Percentiles rank a stretch among this genome's conserved stretches.
Evolutionary conservation across 1,140 invertebrate species (phyloP).

Genomic region (Drosophila ironensis): DNA sequence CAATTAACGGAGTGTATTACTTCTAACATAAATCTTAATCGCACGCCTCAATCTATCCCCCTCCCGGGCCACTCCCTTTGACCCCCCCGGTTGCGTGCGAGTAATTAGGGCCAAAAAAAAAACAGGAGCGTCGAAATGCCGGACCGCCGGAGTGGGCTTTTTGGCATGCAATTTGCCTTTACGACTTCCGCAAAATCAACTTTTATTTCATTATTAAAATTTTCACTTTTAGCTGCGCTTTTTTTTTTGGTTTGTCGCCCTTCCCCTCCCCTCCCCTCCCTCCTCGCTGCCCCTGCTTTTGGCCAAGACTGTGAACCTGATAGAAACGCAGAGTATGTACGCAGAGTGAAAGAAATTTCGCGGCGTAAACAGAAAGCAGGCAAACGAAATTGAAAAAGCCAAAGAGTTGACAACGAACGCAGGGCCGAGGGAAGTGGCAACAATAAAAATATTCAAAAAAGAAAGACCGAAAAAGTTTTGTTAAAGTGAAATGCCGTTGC

Average conservation of each 20-base stretch:
- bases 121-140: not conserved
- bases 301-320: slow-evolving; percentile 41
- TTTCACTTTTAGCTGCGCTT: slow-evolving; percentile 55
- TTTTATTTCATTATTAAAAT: slow-evolving; percentile 63
- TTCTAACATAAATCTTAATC: slow-evolving; percentile 70
- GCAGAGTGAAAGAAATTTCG: slow-evolving; percentile 75
- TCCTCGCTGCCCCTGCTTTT: no score
- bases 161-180: slow-evolving; percentile 72
- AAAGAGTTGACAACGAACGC: slow-evolving; percentile 68
- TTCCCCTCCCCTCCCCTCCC: no score
- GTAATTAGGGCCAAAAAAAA: slow-evolving; percentile 14
- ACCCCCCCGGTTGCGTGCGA: slow-evolving; percentile 23
- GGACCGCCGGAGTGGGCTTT: slow-evolving; percentile 9
- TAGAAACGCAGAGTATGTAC: slow-evolving; percentile 67
- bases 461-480: slow-evolving; percentile 50
- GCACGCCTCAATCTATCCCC: slow-evolving; percentile 19
- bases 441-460: slow-evolving; percentile 47
- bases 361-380: slow-evolving; percentile 73
- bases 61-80: not conserved
- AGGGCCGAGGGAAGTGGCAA: slow-evolving; percentile 29
- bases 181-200: slow-evolving; percentile 68
- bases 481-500: slow-evolving; percentile 60
- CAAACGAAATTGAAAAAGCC: slow-evolving; percentile 42
- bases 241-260: not conserved
- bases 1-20: slow-evolving; percentile 45